Conservation (phyloP, 2,113 vertebrate species). For the Benitochromis conjunctus region DNA sequence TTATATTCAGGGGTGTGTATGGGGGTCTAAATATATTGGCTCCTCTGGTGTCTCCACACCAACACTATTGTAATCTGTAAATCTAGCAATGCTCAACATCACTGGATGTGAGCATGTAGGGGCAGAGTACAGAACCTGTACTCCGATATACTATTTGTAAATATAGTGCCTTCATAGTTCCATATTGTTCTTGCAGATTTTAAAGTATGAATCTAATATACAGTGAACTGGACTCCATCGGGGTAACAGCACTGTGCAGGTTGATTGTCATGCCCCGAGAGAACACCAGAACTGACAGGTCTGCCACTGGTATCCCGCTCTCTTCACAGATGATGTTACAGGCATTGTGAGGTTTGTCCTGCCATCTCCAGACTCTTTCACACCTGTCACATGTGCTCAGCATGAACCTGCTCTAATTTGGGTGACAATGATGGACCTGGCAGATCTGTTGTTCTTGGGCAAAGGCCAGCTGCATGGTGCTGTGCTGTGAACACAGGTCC, state of each 20-base stretch:
- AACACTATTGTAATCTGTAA: neutral
- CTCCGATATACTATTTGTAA: neutral
- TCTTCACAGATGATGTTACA: neutral
- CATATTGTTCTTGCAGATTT: neutral
- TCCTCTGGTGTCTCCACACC: neutral
- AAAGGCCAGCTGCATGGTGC: neutral
- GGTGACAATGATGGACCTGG: neutral
- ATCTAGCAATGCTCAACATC: neutral
- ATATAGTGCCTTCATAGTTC: neutral
- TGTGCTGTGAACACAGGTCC: neutral
- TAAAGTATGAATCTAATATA: neutral
- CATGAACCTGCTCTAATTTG: neutral
- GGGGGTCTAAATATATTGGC: neutral
- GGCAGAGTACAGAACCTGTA: neutral
- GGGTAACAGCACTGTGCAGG: neutral
- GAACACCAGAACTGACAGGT: neutral
- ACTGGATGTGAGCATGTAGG: neutral
- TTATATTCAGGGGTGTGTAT: neutral
- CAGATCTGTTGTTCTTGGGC: neutral
- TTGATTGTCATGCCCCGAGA: neutral
- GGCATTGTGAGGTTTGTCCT: neutral
- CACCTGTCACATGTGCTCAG: neutral
- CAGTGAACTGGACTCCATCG: too few species aligned
- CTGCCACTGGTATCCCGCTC: neutral
- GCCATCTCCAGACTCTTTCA: neutral